A percentile compares a stretch with the other conserved stretches of the same genome.
These are phyloP conservation scores for Volucella inanis DNA, from an alignment of 2,888 invertebrate genomes.

Conservation along the genomic window DNA sequence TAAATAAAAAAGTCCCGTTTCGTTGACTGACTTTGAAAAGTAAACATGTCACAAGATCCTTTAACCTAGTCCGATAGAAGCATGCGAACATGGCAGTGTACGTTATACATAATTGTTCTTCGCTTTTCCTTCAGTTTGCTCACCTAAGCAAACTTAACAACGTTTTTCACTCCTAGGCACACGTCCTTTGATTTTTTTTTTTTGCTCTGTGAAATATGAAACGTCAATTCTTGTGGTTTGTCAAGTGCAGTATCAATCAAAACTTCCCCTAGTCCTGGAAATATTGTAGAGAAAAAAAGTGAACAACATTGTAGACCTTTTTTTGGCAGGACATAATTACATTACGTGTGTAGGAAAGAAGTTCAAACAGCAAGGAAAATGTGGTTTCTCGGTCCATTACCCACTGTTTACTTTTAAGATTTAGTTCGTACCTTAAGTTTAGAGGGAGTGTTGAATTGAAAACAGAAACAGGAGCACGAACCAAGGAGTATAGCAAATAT, in stretches of 20 bases:
- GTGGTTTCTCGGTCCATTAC: constrained; percentile 65
- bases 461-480: constrained; percentile 10
- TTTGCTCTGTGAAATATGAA: constrained; percentile 56
- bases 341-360: constrained; percentile 31
- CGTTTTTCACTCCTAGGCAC: constrained; percentile 31
- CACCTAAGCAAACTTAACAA: constrained; percentile 67
- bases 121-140: constrained; percentile 52
- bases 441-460: constrained; percentile 31
- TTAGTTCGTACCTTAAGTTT: constrained; percentile 50
- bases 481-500: constrained; percentile 42
- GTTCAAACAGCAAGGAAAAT: constrained; percentile 22
- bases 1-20: constrained; percentile 10
- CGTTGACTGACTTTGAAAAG: constrained; percentile 38
- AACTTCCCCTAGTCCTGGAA: constrained; percentile 29
- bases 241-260: constrained; percentile 74
- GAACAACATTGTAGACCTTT: constrained; percentile 39
- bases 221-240: constrained; percentile 66
- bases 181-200: constrained; percentile 34
- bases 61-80: constrained; percentile 69
- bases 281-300: constrained; percentile 15
- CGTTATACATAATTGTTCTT: constrained; percentile 26
- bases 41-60: constrained; percentile 70
- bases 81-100: constrained; percentile 47
- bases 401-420: constrained; percentile 59
- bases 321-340: constrained; percentile 38